Percentiles rank a stretch among this genome's conserved stretches.
These are phyloP conservation scores for Phalacrocorax carbo DNA, from an alignment of 2,113 vertebrate species.

Conservation along the genomic window DNA sequence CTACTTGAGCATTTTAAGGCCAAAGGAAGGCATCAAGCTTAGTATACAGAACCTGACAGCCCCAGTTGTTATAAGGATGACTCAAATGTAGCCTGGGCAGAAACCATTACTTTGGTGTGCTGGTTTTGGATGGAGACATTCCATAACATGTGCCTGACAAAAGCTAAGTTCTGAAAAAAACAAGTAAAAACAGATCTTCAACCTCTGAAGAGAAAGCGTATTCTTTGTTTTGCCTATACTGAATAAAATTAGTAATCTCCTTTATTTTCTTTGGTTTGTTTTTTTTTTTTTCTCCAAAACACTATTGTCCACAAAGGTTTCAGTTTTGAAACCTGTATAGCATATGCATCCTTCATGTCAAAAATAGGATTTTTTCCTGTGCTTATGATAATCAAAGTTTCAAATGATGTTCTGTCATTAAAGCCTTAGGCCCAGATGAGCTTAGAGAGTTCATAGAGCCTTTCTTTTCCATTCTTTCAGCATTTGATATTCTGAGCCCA, in stretches of 20 bases:
- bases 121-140: background rate
- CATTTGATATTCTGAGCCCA: background rate
- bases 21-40: background rate
- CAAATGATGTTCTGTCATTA: background rate
- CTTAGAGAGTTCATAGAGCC: background rate
- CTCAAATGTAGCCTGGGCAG: background rate
- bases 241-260: background rate
- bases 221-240: background rate
- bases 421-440: background rate
- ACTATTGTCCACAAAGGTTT: accelerated
- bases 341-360: background rate
- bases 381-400: background rate
- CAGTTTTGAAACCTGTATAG: background rate
- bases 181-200: accelerated
- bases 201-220: background rate
- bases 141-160: accelerated
- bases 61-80: background rate
- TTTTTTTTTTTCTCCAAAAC: accelerated
- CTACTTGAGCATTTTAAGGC: background rate
- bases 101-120: background rate
- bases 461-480: background rate
- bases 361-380: background rate
- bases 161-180: background rate
- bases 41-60: background rate
- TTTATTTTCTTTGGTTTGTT: no score